Conservation (phyloP, 2,797 vertebrate species). For the Fistularia commersonii region DNA sequence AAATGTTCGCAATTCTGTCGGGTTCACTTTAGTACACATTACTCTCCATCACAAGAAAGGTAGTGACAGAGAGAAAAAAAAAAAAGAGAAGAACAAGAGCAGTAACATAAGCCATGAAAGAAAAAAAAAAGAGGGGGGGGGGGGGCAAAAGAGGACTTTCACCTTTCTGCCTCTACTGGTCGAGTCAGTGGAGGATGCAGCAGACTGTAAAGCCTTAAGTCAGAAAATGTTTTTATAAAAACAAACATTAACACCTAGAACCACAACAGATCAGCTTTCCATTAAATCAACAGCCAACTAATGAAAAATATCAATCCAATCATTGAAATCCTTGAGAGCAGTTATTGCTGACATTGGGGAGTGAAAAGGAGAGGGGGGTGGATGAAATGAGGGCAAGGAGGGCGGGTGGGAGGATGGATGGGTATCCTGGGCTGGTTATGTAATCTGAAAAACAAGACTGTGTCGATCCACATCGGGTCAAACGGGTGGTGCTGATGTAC, state of each 20-base stretch:
- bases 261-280: constrained; percentile 62
- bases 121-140: constrained; percentile 54
- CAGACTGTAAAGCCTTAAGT: constrained; percentile 51
- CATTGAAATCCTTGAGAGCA: constrained; percentile 80
- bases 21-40: constrained; percentile 46
- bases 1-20: constrained; percentile 36
- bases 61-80: background rate
- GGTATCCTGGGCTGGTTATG: constrained; percentile 65
- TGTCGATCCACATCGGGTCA: constrained; percentile 59
- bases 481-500: constrained; percentile 52
- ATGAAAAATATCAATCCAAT: constrained; percentile 70
- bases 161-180: constrained; percentile 41
- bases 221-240: constrained; percentile 49
- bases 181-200: constrained; percentile 25
- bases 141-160: constrained; percentile 47
- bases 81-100: constrained; percentile 39
- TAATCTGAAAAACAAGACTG: constrained; percentile 69
- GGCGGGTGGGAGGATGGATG: constrained; percentile 28
- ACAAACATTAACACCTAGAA: constrained; percentile 65
- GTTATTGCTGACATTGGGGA: constrained; percentile 79
- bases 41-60: constrained; percentile 23
- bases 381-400: constrained; percentile 27
- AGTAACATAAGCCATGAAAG: constrained; percentile 71
- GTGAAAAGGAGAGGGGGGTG: constrained; percentile 6
- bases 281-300: constrained; percentile 68